Evolutionary conservation across 2,797 vertebrate genomes (phyloP), one percentile per base, ranked within the genome.

Genomic region (Tokudaia muenninki): DNA sequence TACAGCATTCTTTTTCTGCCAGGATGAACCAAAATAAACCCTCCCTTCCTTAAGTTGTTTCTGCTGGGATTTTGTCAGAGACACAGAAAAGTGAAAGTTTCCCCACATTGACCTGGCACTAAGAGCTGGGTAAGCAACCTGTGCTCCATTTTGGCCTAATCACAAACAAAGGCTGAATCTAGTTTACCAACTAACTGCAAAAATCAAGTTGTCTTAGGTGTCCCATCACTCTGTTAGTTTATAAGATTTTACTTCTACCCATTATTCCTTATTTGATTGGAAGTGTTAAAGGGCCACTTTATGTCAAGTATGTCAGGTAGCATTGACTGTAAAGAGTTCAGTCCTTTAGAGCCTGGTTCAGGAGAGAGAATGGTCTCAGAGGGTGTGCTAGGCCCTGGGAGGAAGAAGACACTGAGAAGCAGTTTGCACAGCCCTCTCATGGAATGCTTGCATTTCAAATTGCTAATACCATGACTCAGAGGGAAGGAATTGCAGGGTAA

Each of bases 191-290:
- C 82, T 19, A 80, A 67, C 50, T 65, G 31, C 22, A 91, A 95
- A 26, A 84, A 86, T 88, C 57, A 72, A 59, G 50, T 84, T 50
- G 55, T 52, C 83, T 93, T 86, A 74, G 80, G 37, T 92, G 52
- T 47, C 26, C 75, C 12, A 0, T 65, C 72, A 50, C 44, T 82
- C 44, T 29, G 63, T 65, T 47, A 17, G 34, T 92, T 87, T 84
- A 91, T 72, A 80, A 83, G 70, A 41, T 83, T 96, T 57, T 94
- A 29, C 67, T 96, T 94, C 87, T 93, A 72, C 26, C 50, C 78
- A 24, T 65, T 75, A 44, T 83, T 83, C 41, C 74, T 95, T 47
- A 29, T 91, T 96, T 97, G 81, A 89, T 34, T 94, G 90, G 61
- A 94, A 92, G 70, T 41, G 41, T 88, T 86, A 50, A 82, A 94